Conservation (phyloP, 2,888 invertebrate genomes). For the Cybosia mesomella region DNA sequence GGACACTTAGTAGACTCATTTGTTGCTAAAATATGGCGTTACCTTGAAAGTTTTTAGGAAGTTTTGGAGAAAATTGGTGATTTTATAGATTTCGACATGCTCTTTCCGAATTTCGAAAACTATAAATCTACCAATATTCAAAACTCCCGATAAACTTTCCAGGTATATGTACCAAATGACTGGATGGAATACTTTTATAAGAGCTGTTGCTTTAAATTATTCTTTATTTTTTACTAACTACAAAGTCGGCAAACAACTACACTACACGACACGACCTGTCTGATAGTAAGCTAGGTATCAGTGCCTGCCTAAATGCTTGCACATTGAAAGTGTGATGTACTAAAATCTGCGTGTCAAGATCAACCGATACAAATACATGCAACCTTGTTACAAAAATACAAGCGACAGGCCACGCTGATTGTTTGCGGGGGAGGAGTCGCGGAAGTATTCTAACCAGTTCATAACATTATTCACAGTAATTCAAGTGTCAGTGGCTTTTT, state of each 20-base stretch:
- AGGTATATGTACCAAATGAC: no score
- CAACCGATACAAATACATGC: constrained; percentile 51
- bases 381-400: constrained; percentile 68
- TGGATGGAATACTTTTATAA: no score
- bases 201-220: not conserved
- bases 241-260: not conserved
- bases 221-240: not conserved
- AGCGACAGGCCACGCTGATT: constrained; percentile 51
- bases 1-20: no score
- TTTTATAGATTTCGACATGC: no score
- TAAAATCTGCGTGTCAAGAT: constrained; percentile 49
- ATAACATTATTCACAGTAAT: constrained; percentile 15
- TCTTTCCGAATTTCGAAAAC: no score
- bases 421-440: constrained; percentile 57
- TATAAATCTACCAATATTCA: no score
- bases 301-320: not conserved
- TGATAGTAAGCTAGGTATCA: not conserved
- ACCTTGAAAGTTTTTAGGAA: no score
- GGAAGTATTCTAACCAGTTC: constrained; percentile 50
- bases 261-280: not conserved
- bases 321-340: constrained; percentile 21
- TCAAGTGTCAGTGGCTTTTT: not conserved
- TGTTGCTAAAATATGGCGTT: no score
- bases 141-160: no score
- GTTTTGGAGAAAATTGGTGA: no score